Percentiles rank a stretch among this genome's conserved stretches.
phyloP scores from a whole-genome alignment of 2,113 vertebrate genomes.

The Porphyrio hochstetteri region DNA sequence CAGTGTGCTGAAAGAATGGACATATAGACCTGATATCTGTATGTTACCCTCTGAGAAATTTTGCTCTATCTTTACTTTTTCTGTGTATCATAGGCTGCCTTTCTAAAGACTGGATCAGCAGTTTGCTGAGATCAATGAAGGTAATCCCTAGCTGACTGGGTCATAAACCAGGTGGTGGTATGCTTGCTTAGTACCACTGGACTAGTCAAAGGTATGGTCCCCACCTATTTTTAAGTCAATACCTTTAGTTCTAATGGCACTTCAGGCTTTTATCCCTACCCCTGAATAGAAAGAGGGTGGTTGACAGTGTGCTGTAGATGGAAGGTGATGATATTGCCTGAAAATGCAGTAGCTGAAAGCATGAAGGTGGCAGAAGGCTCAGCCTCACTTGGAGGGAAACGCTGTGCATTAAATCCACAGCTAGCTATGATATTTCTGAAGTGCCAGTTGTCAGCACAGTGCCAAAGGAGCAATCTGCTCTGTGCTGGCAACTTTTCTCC shows the following conservation, averaged over 20 bases:
- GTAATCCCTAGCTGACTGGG: background rate
- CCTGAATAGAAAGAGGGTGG: background rate
- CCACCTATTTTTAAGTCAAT: background rate
- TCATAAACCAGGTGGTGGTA: background rate
- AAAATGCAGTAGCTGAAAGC: background rate
- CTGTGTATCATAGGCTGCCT: background rate
- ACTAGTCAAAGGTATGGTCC: background rate
- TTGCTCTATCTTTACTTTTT: background rate
- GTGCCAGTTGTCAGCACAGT: conserved; percentile 58
- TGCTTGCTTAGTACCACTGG: background rate
- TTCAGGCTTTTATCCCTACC: background rate
- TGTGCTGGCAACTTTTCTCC: conserved; percentile 48
- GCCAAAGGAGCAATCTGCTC: conserved; percentile 70
- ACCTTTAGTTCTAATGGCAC: background rate
- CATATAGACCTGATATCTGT: background rate
- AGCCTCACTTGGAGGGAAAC: background rate
- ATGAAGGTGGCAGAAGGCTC: conserved; percentile 52
- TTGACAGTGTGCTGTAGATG: background rate
- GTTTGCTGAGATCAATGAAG: background rate
- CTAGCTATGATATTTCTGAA: conserved; percentile 54
- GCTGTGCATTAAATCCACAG: conserved; percentile 34
- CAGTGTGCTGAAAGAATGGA: background rate
- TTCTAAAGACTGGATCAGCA: background rate
- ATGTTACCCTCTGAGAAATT: background rate
- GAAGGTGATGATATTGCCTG: background rate